Conservation (phyloP, 2,797 vertebrate species). For the Argyrosomus regius region DNA sequence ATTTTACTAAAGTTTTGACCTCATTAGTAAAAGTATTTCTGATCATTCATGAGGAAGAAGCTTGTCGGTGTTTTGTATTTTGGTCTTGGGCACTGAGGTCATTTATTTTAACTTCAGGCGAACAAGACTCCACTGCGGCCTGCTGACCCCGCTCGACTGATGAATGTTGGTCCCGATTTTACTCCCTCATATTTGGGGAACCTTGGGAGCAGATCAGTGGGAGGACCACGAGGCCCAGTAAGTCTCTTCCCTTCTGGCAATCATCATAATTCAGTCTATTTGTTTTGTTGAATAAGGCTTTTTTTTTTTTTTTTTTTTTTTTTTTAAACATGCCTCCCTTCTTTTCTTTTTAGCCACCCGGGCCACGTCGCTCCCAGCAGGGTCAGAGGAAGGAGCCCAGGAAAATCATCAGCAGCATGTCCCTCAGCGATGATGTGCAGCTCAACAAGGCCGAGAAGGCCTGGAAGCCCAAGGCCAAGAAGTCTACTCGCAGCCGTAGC, state of each 20-base stretch:
- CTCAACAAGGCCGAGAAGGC: slow-evolving; percentile 97
- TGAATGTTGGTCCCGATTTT: slow-evolving; percentile 95
- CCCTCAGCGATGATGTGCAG: slow-evolving; percentile 93
- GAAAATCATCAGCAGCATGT: slow-evolving; percentile 94
- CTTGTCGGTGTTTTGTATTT: not conserved
- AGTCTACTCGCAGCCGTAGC: slow-evolving; percentile 54
- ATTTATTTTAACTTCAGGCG: slow-evolving; percentile 81
- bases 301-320: not conserved
- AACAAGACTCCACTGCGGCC: slow-evolving; percentile 94
- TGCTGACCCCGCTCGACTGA: slow-evolving; percentile 90
- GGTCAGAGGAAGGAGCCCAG: slow-evolving; percentile 93
- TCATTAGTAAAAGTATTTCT: not conserved
- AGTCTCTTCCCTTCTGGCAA: slow-evolving; percentile 34
- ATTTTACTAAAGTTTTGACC: not conserved
- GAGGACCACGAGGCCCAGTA: slow-evolving; percentile 82
- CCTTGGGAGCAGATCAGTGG: slow-evolving; percentile 90
- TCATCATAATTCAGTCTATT: not conserved
- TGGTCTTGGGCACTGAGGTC: not conserved
- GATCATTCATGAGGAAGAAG: too few relatives aligned
- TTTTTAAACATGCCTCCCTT: not conserved
- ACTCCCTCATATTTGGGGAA: slow-evolving; percentile 95
- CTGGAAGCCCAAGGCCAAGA: slow-evolving; percentile 94
- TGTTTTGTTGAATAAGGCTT: not conserved
- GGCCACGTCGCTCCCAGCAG: slow-evolving; percentile 93
- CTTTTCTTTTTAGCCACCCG: slow-evolving; percentile 86